Base-by-base conservation (phyloP, 2,113 vertebrate genomes). In the Tenrec ecaudatus region DNA sequence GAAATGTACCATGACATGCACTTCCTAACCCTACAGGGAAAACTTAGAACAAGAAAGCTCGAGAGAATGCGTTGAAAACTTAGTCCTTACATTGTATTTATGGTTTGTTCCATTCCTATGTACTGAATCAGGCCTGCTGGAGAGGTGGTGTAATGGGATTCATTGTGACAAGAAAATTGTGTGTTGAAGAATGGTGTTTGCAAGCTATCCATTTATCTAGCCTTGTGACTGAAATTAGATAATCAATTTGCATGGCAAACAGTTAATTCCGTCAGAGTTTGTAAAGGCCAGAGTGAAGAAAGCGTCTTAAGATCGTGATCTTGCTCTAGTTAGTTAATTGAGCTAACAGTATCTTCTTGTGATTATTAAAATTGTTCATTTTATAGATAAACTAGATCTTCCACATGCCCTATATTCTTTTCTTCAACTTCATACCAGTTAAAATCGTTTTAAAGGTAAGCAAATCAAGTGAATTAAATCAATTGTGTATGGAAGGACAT, bases 211-310 rank as follows among this genome's bases (percentile, higher is more conserved):
- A 77, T 95, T 96, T n/a, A 86, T 92, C 60, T 82, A 83, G 57
- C 0, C 20, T 62, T 85, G 82, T 76, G n/a, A 90, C 19, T 94
- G 23, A 36, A 71, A 87, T 81, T 88, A 82, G 78, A 38, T 92
- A 95, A 92, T 80, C 90, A 93, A 95, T 94, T 79, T 73, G 23
- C 90, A 80, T 93, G 36, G 38, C 47, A 96, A 95, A 90, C 23
- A 93, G 17, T 40, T 95, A 94, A 84, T 43, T 89, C 64, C 95
- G 92, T 93, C 27, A 69, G 90, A 78, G 36, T 86, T 89, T 90
- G 75, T 53, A 58, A 91, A 92, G 7, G 14, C 89, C 95, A 89
- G 66, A 62, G 53, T 86, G 43, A 85, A 96, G 62, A 84, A 23
- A 53, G n/a, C 75, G 14, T 89, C n/a, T 90, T 91, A 84, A 83